These are phyloP conservation scores for Gadopsis marmoratus DNA, from an alignment of 2,797 vertebrate genomes.

Conservation along the genomic window DNA sequence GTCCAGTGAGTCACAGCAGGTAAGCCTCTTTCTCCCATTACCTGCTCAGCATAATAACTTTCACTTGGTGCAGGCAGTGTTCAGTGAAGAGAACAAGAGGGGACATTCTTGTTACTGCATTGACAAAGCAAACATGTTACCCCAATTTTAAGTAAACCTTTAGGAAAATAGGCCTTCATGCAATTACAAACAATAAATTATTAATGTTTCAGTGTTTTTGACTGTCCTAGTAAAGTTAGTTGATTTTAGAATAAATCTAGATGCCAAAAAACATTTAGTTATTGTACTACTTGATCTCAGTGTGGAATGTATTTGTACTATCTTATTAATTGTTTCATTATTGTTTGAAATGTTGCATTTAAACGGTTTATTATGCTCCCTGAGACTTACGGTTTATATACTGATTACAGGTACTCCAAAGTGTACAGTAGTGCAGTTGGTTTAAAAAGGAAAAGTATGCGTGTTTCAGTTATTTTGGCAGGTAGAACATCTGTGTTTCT, in stretches of 20 bases:
- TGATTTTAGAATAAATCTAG: background rate
- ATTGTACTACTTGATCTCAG: background rate
- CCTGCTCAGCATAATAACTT: background rate
- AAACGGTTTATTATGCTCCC: background rate
- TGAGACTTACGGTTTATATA: background rate
- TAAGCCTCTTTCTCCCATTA: constrained; percentile 67
- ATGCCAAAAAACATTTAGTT: background rate
- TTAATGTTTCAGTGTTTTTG: background rate
- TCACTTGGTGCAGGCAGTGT: background rate
- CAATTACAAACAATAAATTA: background rate
- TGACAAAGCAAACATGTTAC: background rate
- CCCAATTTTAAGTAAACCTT: no score
- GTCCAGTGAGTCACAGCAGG: constrained; percentile 98
- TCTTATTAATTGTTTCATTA: no score
- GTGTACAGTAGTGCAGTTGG: background rate
- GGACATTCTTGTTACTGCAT: background rate
- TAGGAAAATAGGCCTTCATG: background rate
- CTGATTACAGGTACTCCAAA: background rate
- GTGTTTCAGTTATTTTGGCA: background rate
- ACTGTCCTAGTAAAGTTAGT: background rate
- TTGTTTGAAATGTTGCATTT: background rate
- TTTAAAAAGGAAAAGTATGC: no score
- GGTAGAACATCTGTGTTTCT: background rate
- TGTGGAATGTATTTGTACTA: background rate
- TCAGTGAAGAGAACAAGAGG: background rate